Conservation (phyloP, 2,888 invertebrate genomes). For the Hololepta plana region DNA sequence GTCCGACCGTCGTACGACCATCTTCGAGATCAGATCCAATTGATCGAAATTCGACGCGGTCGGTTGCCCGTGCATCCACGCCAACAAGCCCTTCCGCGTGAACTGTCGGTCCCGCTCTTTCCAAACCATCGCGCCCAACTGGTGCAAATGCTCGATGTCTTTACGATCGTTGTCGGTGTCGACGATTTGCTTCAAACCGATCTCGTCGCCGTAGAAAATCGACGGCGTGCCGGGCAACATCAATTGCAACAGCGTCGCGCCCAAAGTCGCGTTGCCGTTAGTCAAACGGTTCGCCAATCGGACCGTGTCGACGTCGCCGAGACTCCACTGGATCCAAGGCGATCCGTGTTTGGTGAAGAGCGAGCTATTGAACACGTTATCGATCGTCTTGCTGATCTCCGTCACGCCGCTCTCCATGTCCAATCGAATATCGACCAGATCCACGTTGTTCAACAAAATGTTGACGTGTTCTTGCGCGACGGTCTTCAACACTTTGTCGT, state of each 20-base stretch:
- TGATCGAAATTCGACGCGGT: slow-evolving; percentile 33
- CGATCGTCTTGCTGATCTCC: slow-evolving; percentile 38
- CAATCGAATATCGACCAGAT: slow-evolving; percentile 53
- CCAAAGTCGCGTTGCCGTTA: slow-evolving; percentile 42
- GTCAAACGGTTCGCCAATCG: slow-evolving; percentile 38
- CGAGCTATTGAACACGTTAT: slow-evolving; percentile 34
- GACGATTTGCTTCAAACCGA: slow-evolving; percentile 44
- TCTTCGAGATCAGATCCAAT: slow-evolving; percentile 34
- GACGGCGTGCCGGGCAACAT: slow-evolving; percentile 74
- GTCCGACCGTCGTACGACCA: slow-evolving; percentile 38
- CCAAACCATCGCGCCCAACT: slow-evolving; percentile 56
- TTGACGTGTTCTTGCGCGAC: slow-evolving; percentile 31
- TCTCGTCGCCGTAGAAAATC: slow-evolving; percentile 85
- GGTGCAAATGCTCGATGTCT: slow-evolving; percentile 43
- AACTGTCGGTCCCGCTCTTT: slow-evolving; percentile 24
- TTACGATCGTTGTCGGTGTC: slow-evolving; percentile 38
- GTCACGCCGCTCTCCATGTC: slow-evolving; percentile 37
- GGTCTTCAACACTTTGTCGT: slow-evolving; percentile 33
- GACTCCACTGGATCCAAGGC: slow-evolving; percentile 69
- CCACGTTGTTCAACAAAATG: slow-evolving; percentile 43
- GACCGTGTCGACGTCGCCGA: slow-evolving; percentile 43
- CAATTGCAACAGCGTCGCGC: slow-evolving; percentile 53
- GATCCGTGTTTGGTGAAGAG: slow-evolving; percentile 39
- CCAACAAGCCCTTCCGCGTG: slow-evolving; percentile 31
- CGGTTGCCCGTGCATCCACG: slow-evolving; percentile 44